Conservation (phyloP, 2,113 vertebrate genomes). For the Fulica atra region DNA sequence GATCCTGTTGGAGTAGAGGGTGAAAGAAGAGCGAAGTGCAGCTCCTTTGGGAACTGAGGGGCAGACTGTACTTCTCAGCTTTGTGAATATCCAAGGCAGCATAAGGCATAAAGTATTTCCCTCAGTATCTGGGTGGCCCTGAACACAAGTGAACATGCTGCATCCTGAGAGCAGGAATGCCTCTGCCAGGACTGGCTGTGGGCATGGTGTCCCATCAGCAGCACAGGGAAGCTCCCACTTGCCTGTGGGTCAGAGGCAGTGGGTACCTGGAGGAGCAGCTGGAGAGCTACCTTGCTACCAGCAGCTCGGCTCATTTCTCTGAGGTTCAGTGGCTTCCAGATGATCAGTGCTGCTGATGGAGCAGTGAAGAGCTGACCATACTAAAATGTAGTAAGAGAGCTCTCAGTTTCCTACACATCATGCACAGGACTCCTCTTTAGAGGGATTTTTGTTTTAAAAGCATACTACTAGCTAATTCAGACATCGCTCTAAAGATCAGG, state of each 20-base stretch:
- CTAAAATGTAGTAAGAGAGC: background rate
- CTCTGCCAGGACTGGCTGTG: background rate
- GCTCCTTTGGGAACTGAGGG: background rate
- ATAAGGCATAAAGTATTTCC: background rate
- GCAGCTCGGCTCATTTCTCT: background rate
- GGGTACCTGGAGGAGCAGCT: background rate
- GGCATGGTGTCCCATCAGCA: background rate
- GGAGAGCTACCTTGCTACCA: background rate
- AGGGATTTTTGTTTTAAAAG: background rate
- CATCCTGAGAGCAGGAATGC: background rate
- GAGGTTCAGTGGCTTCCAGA: background rate
- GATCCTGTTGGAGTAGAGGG: background rate
- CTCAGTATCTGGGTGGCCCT: background rate
- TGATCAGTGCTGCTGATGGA: background rate
- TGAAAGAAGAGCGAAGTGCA: background rate
- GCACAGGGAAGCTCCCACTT: background rate
- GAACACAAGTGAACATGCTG: no score
- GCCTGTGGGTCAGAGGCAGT: background rate
- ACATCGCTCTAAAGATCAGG: slow-evolving; percentile 50
- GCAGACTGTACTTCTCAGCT: background rate
- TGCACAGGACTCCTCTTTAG: slow-evolving; percentile 19
- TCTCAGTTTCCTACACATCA: background rate
- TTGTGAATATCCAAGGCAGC: background rate
- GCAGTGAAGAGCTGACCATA: fast-evolving
- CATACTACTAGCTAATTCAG: slow-evolving; percentile 24